Base-by-base conservation (phyloP, 2,888 invertebrate genomes). In the Steinernema carpocapsae region DNA sequence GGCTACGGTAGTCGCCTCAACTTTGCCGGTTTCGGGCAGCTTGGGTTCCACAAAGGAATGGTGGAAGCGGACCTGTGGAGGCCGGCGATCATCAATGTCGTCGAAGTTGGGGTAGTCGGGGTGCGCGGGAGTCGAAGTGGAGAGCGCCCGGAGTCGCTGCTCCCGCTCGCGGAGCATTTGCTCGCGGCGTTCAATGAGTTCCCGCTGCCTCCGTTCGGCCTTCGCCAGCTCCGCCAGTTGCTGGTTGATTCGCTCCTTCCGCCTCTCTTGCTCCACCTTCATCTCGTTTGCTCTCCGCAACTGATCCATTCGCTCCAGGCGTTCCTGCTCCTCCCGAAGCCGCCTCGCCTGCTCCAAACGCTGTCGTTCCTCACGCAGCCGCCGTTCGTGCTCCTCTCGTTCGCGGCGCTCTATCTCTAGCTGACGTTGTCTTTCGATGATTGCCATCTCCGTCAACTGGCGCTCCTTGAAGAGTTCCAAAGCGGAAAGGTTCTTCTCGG, bases 171-270 rank as follows among this genome's bases (percentile, higher is more conserved):
- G 29, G 32, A 64, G 64, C 29, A 64, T 22, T 6, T 32, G 64
- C 32, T 64, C 64, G 10, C 64, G 64, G 32, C 64, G 64, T 17
- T 64, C 64, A 24, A 80, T 26, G 29, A 80, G 56, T 56, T 80
- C 80, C 14, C 78, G 72, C n/a, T 80, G 80, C 52, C 77, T 74
- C 12, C 80, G 64, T 70, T 80, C 80, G 17, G 75, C 72, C 43
- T 78, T 73, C 10, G 80, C 80, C n/a, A 80, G 48, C 46, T 76
- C 76, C 26, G 74, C 74, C 32, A 80, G 52, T 26, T 76, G 71
- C 26, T 78, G 64, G 32, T 79, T 77, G 24, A 78, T 74, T 6
- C 64, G 29, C 32, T 64, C 64, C 64, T 26, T 29, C 1, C 64
- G 64, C 1, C 32, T 29, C 29, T 64, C 64, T 17, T 64, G 32